Evolutionary conservation across 1,140 invertebrate genomes (phyloP).

Genomic region (Rhyzopertha dominica): DNA sequence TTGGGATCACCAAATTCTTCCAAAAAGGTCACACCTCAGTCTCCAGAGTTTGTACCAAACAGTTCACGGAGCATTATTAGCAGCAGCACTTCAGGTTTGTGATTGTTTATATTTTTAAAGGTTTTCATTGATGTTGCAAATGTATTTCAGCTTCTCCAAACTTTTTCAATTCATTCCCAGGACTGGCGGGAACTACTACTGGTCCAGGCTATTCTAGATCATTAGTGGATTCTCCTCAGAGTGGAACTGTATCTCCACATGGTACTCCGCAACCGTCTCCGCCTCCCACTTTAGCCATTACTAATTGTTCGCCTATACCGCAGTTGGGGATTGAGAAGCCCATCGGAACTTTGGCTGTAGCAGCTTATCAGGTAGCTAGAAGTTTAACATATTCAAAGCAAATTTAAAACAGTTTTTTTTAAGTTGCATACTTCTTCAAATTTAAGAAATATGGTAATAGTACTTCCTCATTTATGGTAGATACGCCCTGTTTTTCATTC

Average conservation of each 20-base stretch:
- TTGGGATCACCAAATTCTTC: constrained; percentile 51
- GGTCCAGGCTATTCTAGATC: constrained; percentile 15
- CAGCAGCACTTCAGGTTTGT: background rate
- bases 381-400: constrained; percentile 18
- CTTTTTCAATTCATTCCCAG: constrained; percentile 35
- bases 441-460: too few relatives aligned
- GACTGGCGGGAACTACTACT: constrained; percentile 18
- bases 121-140: background rate
- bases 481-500: too few relatives aligned
- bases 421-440: too few relatives aligned
- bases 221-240: constrained; percentile 26
- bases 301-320: constrained; percentile 38
- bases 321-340: constrained; percentile 41
- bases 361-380: constrained; percentile 50
- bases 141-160: constrained; percentile 33
- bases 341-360: constrained; percentile 44
- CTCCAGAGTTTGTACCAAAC: constrained; percentile 49
- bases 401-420: background rate
- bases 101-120: constrained; percentile 4
- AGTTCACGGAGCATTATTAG: background rate
- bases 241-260: constrained; percentile 29
- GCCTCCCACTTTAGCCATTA: constrained; percentile 20
- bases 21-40: constrained; percentile 49
- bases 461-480: too few relatives aligned
- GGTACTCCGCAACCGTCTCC: constrained; percentile 38